Evolutionary conservation across 2,888 invertebrate genomes (phyloP), one percentile per base, ranked within the genome.

Genomic region (Parapristionchus giblindavisi): DNA sequence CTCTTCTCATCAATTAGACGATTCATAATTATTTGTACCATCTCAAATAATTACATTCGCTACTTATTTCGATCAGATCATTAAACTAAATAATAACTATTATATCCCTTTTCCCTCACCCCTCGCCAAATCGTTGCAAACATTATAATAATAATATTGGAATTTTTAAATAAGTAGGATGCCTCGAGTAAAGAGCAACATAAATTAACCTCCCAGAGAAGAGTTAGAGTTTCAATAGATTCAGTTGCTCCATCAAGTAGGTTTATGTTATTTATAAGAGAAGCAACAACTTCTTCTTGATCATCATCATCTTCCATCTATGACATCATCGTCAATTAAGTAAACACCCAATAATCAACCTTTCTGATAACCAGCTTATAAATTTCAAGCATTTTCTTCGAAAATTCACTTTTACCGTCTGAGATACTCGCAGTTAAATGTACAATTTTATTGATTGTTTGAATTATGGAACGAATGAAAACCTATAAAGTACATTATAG

Each of bases 141-240:
- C n/a, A n/a, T n/a, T n/a, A n/a, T n/a, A n/a, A n/a, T n/a, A n/a
- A n/a, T n/a, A n/a, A n/a, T n/a, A n/a, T n/a, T n/a, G n/a, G n/a
- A n/a, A n/a, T n/a, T n/a, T n/a, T n/a, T n/a, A n/a, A n/a, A n/a
- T n/a, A n/a, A n/a, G n/a, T n/a, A n/a, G n/a, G n/a, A n/a, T n/a
- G n/a, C n/a, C n/a, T n/a, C n/a, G n/a, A n/a, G n/a, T n/a, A n/a
- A n/a, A n/a, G n/a, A n/a, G n/a, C n/a, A n/a, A 14, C 11, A 3
- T n/a, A 38, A 3, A n/a, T n/a, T 24, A 43, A 65, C 63, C 63
- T 65, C 63, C 63, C 63, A 65, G 43, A 65, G 27, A 27, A 65
- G 2, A 3, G 40, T 43, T 21, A 43, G 40, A 2, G 43, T 43
- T 43, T 65, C 63, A n/a, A 43, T 17, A 21, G 43, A 43, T 27